phyloP scores from a whole-genome alignment of 2,113 vertebrate species.

The Indri indri region DNA sequence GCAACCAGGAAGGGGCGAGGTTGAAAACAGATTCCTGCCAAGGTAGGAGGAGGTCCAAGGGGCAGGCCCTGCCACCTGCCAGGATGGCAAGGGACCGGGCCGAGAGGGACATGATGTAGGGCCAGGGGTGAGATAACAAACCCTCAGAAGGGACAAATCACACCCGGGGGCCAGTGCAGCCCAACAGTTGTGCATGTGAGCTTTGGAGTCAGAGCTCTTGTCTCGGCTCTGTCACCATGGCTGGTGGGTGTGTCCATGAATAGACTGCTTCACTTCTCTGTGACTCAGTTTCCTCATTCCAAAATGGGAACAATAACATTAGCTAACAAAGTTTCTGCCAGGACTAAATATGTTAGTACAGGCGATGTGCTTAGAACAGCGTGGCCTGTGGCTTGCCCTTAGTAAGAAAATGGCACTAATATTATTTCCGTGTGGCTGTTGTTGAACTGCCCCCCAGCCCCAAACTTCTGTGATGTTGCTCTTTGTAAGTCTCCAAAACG shows the following conservation, averaged over 20 bases:
- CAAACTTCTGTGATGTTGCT: not conserved
- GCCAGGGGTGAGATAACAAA: not conserved
- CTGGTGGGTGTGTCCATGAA: no score
- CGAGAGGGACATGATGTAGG: not conserved
- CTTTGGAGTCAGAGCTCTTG: not conserved
- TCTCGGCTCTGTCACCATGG: fast-evolving
- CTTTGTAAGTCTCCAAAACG: not conserved
- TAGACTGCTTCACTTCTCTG: not conserved
- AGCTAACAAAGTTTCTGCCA: not conserved
- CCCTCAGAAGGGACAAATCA: not conserved
- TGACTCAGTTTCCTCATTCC: not conserved
- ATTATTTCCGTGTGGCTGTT: not conserved
- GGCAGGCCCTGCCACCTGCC: not conserved
- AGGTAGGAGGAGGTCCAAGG: not conserved
- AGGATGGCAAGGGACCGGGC: no score
- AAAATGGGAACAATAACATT: not conserved
- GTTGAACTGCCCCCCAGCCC: not conserved
- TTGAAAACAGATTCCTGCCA: not conserved
- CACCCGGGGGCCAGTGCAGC: no score
- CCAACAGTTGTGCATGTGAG: fast-evolving
- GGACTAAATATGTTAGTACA: not conserved
- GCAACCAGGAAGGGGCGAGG: not conserved
- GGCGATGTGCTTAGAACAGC: not conserved
- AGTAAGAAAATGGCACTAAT: not conserved
- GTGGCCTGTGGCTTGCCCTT: not conserved